Evolutionary conservation across 2,113 vertebrate genomes (phyloP).

Genomic region (Ictidomys tridecemlineatus): DNA sequence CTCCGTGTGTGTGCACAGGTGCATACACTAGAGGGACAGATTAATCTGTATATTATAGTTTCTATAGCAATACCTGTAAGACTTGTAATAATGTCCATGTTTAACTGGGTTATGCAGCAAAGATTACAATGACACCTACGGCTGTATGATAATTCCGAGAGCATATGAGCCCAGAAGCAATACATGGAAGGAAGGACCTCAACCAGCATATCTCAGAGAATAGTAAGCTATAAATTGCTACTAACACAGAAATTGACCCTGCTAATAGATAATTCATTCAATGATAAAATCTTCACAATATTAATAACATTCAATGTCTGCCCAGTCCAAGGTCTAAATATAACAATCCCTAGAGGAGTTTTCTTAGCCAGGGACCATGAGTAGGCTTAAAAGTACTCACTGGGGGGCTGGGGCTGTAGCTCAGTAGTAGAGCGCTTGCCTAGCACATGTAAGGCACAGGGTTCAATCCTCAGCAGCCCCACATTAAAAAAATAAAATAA

Average conservation of each 20-base stretch:
- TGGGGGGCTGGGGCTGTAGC: too few species aligned
- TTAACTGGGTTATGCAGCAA: not conserved
- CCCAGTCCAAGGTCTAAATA: conserved; percentile 18
- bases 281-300: not conserved
- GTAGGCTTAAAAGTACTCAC: not conserved
- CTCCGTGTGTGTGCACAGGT: not conserved
- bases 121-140: not conserved
- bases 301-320: not conserved
- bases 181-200: not conserved
- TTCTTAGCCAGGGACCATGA: conserved; percentile 3
- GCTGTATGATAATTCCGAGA: not conserved
- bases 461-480: too few species aligned
- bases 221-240: not conserved
- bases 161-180: not conserved
- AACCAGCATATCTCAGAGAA: not conserved
- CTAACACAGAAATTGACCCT: not conserved
- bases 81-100: not conserved
- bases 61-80: not conserved
- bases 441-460: too few species aligned
- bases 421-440: too few species aligned
- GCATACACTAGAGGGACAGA: not conserved
- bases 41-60: not conserved
- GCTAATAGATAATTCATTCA: not conserved
- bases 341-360: not conserved
- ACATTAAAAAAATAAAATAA: not conserved